These are phyloP conservation scores for Phoxinus dragarum DNA, from an alignment of 2,797 vertebrate species.

Conservation along the genomic window DNA sequence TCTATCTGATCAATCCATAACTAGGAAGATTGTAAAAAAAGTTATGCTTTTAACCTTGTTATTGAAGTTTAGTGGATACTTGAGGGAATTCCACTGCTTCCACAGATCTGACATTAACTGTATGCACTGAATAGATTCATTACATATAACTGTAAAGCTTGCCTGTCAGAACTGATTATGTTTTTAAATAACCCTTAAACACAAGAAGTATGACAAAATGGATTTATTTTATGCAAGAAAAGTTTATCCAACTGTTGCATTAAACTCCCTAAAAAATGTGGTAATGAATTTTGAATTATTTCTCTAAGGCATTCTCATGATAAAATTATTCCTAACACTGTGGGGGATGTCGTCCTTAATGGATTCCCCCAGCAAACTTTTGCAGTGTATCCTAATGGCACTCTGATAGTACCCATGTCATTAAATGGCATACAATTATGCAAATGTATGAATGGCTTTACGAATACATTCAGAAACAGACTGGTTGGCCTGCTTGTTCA, in stretches of 20 bases:
- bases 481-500: conserved; percentile 21
- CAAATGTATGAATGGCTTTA: conserved; percentile 46
- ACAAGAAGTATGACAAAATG: conserved; percentile 9
- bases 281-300: conserved; percentile 36
- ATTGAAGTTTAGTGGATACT: not conserved
- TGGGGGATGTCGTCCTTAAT: conserved; percentile 43
- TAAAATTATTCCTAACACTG: conserved; percentile 32
- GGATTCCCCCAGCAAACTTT: conserved; percentile 51
- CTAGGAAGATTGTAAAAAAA: not conserved
- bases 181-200: conserved; percentile 10
- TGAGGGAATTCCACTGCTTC: conserved; percentile 11
- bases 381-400: conserved; percentile 52
- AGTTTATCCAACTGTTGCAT: conserved; percentile 27
- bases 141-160: not conserved
- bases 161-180: conserved; percentile 1
- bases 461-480: conserved; percentile 27
- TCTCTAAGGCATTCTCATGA: conserved; percentile 39
- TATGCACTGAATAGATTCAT: not conserved
- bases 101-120: not conserved
- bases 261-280: conserved; percentile 12
- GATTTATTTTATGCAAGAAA: not conserved
- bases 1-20: conserved; percentile 11
- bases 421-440: conserved; percentile 51
- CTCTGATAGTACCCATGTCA: conserved; percentile 44
- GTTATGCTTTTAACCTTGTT: not conserved